Evolutionary conservation across 2,888 invertebrate genomes (phyloP), one percentile per base, ranked within the genome.

Genomic region (Syrphus vitripennis): DNA sequence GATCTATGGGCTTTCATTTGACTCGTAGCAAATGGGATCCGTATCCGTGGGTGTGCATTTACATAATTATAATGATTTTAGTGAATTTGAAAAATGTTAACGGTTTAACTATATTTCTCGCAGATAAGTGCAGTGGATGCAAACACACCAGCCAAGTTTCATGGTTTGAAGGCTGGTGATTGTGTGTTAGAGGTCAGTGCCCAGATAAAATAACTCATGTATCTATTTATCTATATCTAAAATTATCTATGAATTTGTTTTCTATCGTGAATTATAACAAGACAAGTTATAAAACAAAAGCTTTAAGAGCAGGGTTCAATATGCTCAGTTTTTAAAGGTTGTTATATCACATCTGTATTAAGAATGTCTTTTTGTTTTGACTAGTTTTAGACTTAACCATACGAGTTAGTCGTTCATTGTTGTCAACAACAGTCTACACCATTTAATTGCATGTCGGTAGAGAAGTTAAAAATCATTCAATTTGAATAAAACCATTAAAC

Each of bases 11-110:
- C 0, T 96, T 96, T 90, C 94, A 96, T 83, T 92, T 96, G 45
- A 95, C 96, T 0, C 94, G 96, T 88, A 95, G 95, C 6, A 94
- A 96, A 81, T 96, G 96, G 96, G 96, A 96, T 91, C 96, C 96
- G 0, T 96, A 96, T 92, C 96, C 96, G 24, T 96, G 96, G 96
- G 95, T 96, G 89, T 34, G 50, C 91, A 92, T 90, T 82, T 48
- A 12, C 14, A n/a, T n/a, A n/a, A n/a, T n/a, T n/a, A n/a, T n/a
- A n/a, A n/a, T 40, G 37, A 61, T 57, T 61, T 29, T 31, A 67
- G 42, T 45, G 24, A 57, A 26, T 24, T 40, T 1, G n/a, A 2
- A 31, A 19, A 19, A 29, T 19, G 21, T 40, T 10, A 24, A 12
- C 7, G 6, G 48, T 0, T 29, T 12, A 24, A 14, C 7, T 34